Evolutionary conservation across 2,888 invertebrate species (phyloP), one percentile per base, ranked within the genome.

Genomic region (Beris morrisii): DNA sequence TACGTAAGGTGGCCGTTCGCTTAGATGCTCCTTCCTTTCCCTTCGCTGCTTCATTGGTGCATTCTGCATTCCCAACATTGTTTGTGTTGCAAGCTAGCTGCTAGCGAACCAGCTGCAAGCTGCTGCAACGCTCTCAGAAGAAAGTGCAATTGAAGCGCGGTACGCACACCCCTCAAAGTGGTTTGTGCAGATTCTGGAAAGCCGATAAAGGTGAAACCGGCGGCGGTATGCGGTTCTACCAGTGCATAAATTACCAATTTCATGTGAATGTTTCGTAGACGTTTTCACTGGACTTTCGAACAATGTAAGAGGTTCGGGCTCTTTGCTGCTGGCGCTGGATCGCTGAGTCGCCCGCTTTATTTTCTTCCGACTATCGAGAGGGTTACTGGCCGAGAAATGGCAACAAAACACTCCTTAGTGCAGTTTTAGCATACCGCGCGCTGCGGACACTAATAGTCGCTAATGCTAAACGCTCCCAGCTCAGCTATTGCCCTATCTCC

Each of bases 181-280:
- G 32, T 32, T 53, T 64, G 64, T 53, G 64, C 64, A 52, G 50
- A 54, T 64, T 32, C 30, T 53, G 11, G 53, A 38, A 43, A 64
- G 52, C 53, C 52, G 64, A 54, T 44, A 54, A 44, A 64, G 53
- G 28, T 64, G 44, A 38, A 22, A 22, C 22, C 22, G 22, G 3
- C 22, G 22, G 22, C 22, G 22, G 22, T 22, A 22, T 22, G 22
- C 22, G 22, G 22, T 22, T 22, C 22, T 22, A 22, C 22, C 2
- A 22, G 63, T 53, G 38, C 50, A 31, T 50, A 63, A 59, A 46
- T 59, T 59, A 59, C 2, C 46, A 46, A 28, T 32, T 30, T 45
- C 13, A 22, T 22, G 38, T 38, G 38, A 38, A 9, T 38, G 38
- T 9, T 7, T 38, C 9, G 5, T 38, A 7, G 38, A 9, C 9